Base-by-base conservation (phyloP, 92 coral and sea anemone genomes). In the Meandrina meandrites region DNA sequence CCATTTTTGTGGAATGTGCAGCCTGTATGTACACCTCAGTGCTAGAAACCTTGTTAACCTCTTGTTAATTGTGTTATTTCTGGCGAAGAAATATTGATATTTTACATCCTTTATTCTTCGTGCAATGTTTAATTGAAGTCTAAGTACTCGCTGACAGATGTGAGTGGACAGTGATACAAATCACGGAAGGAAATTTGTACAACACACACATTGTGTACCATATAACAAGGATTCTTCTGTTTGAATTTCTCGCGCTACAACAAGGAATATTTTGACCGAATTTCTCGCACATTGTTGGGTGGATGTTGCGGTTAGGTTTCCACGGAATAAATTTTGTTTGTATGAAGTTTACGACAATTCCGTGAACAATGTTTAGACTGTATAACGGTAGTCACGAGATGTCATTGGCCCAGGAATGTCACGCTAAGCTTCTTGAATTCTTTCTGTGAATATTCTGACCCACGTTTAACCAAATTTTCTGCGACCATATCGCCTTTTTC, bases 101-200 rank as follows among this genome's bases (percentile, higher is more conserved):
- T 27, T 64, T 28, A 1, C 17, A 31, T 17, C 21, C 34, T 48
- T 32, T 19, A 45, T 28, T 36, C 48, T 54, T 35, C 71, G 47
- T 36, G 77, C 68, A 69, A 11, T 60, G 86, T 57, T 35, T 36
- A 74, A 74, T 56, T 74, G 21, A 57, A 24, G 50, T 54, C 32
- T 36, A 73, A 84, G 80, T 84, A 75, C 19, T 53, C 69, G 73
- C 28, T 84, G 74, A 84, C 73, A 75, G 68, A 74, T 57, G 22
- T 12, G 37, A 56, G 66, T 57, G 57, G 2, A 18, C 19, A 32
- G 18, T 5, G 57, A 40, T 57, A 28, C 27, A 27, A 66, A 73
- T 69, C 64, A 47, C 37, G 40, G 32, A 18, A 45, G 77, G 3
- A 22, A 13, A 50, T 28, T 42, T 9, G 36, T 69, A 36, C 76